phyloP scores from a whole-genome alignment of 2,888 invertebrate genomes.

The Eupithecia vulgata region DNA sequence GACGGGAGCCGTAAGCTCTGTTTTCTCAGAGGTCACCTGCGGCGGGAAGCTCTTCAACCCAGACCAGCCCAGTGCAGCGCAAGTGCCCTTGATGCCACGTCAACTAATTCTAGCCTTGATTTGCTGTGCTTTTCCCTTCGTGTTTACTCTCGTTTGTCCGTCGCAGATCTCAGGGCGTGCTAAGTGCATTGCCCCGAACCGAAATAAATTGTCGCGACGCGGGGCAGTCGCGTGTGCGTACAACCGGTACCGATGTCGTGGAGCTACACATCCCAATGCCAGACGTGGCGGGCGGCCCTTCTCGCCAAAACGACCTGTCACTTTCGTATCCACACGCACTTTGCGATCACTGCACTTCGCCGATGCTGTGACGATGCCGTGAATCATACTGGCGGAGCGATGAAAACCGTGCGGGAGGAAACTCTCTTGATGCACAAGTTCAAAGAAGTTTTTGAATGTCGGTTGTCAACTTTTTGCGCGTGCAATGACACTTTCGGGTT shows the following conservation, averaged over 20 bases:
- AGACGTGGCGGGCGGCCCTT: conserved; percentile 54
- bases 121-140: conserved; percentile 58
- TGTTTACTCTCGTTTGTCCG: conserved; percentile 74
- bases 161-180: conserved; percentile 74
- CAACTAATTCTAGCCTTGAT: conserved; percentile 72
- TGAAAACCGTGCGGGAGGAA: conserved; percentile 46
- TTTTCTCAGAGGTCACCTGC: conserved; percentile 36
- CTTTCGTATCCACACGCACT: conserved; percentile 58
- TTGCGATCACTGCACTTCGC: conserved; percentile 50
- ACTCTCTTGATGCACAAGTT: conserved; percentile 38
- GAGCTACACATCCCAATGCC: conserved; percentile 53
- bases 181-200: conserved; percentile 83
- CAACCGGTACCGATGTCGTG: conserved; percentile 76
- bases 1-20: conserved; percentile 37
- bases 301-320: conserved; percentile 69
- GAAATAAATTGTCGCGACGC: conserved; percentile 83
- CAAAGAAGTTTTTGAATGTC: conserved; percentile 49
- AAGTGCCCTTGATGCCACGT: conserved; percentile 51
- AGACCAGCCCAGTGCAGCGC: conserved; percentile 42
- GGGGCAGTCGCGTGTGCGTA: conserved; percentile 71
- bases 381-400: conserved; percentile 51
- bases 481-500: conserved; percentile 53
- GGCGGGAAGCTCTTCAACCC: conserved; percentile 29
- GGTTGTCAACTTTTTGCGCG: conserved; percentile 61
- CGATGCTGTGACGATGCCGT: conserved; percentile 49